Base-by-base conservation (phyloP, 2,113 vertebrate species). In the Gobiocypris rarus region DNA sequence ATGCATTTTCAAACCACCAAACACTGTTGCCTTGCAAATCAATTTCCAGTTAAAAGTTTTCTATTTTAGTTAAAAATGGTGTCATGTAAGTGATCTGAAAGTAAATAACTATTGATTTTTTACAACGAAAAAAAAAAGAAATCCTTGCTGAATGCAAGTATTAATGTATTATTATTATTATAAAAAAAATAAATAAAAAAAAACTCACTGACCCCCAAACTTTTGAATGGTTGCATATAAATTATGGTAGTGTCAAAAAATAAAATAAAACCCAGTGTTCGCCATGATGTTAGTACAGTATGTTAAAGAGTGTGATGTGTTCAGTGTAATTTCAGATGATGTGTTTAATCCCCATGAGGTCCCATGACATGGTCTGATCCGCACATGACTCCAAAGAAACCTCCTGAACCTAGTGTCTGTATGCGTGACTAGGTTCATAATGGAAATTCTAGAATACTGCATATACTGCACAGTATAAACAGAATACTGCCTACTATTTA, bases 381-480 rank as follows among this genome's bases (percentile, higher is more conserved):
- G 9, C 85, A 89, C 82, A 80, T 84, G 84, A 87, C 82, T 67
- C 28, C 26, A 73, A 24, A 6, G 58, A 11, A 52, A 82, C 4
- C 71, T 81, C 28, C 41, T 58, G 43, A 79, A 84, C 24, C 45
- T 19, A 38, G n/a, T 52, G 34, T 74, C n/a, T 43, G 63, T 59
- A 8, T 31, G 17, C 17, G 0, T 74, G 43, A 41, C 2, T 38
- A 17, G 28, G 31, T 24, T 59, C 13, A 14, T 31, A n/a, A 59
- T 41, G 52, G 3, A 45, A 38, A 45, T 24, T 6, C 22, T 24
- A 26, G n/a, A 26, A 43, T 61, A 11, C 5, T 38, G 19, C 17
- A n/a, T n/a, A n/a, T n/a, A n/a, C n/a, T n/a, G n/a, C n/a, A n/a
- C n/a, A n/a, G n/a, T n/a, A n/a, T n/a, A n/a, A n/a, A n/a, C n/a